Conservation (phyloP, 2,888 invertebrate genomes). For the Agrochola lota region DNA sequence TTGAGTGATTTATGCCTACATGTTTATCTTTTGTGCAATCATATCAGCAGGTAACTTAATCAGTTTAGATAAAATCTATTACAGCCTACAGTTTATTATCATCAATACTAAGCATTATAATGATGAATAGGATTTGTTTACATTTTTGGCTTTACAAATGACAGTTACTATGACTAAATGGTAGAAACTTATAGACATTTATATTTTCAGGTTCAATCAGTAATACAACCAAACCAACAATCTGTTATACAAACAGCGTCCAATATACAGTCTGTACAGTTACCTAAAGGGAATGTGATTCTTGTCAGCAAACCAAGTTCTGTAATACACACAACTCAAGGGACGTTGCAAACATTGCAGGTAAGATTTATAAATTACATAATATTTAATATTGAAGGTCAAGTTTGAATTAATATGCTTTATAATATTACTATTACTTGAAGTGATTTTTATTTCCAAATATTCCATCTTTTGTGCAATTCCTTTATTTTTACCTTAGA, state of each 20-base stretch:
- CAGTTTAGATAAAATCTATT: conserved; percentile 15
- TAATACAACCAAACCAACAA: conserved; percentile 98
- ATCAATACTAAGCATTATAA: conserved; percentile 6
- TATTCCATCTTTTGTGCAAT: not conserved
- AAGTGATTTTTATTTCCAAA: not conserved
- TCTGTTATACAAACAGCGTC: conserved; percentile 98
- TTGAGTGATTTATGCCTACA: conserved; percentile 18
- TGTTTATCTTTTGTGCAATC: conserved; percentile 38
- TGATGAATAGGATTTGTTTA: conserved; percentile 30
- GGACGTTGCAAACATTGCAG: conserved; percentile 96
- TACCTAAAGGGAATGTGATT: conserved; percentile 97
- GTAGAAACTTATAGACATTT: conserved; percentile 46
- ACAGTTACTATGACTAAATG: conserved; percentile 2
- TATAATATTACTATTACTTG: not conserved
- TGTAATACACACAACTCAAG: conserved; percentile 97
- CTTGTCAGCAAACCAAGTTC: conserved; percentile 97
- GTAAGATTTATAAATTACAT: conserved; percentile 83
- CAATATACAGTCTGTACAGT: conserved; percentile 94
- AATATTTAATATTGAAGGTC: not conserved
- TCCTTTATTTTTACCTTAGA: not conserved
- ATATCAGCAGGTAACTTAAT: conserved; percentile 27
- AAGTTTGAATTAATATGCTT: not conserved
- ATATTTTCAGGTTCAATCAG: conserved; percentile 95
- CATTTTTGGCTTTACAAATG: conserved; percentile 1
- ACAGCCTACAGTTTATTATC: conserved; percentile 1